These are phyloP conservation scores for Pelodiscus sinensis DNA, from an alignment of 2,113 vertebrate species.

Conservation along the genomic window DNA sequence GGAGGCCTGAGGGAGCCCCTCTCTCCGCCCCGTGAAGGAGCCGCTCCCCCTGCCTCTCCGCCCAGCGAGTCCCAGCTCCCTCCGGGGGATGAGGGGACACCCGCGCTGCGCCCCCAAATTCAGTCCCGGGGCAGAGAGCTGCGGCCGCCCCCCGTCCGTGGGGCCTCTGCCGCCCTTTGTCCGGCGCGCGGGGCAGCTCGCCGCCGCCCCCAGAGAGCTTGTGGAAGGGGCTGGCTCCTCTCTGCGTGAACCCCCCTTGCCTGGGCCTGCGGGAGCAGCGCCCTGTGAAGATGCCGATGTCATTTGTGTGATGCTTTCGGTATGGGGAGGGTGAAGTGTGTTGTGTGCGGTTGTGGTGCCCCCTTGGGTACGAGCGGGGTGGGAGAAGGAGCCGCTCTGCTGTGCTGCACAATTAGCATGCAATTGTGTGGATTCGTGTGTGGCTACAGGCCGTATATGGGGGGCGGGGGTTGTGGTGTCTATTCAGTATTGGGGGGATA, in stretches of 20 bases:
- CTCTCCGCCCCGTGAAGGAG: background rate
- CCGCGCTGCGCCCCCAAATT: too few species aligned
- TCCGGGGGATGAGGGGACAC: too few species aligned
- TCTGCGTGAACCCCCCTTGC: too few species aligned
- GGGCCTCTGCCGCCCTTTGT: background rate
- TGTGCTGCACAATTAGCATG: background rate
- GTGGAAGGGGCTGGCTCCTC: background rate
- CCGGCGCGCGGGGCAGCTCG: background rate
- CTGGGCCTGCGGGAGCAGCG: background rate
- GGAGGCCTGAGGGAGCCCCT: background rate
- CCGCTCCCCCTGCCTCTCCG: background rate
- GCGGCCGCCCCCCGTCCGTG: background rate
- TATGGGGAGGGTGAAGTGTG: background rate
- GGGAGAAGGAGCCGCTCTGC: background rate
- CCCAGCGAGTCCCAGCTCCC: too few species aligned
- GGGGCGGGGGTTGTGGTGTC: background rate
- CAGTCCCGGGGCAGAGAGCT: background rate
- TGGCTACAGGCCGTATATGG: background rate
- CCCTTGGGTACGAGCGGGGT: background rate
- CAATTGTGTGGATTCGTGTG: background rate
- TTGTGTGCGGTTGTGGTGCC: background rate
- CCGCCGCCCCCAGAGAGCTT: background rate
- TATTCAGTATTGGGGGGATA: background rate
- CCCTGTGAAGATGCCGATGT: background rate
- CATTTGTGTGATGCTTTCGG: background rate